These are phyloP conservation scores for Zoanthus sociatus DNA, from an alignment of 92 coral and sea anemone genomes.

Conservation along the genomic window DNA sequence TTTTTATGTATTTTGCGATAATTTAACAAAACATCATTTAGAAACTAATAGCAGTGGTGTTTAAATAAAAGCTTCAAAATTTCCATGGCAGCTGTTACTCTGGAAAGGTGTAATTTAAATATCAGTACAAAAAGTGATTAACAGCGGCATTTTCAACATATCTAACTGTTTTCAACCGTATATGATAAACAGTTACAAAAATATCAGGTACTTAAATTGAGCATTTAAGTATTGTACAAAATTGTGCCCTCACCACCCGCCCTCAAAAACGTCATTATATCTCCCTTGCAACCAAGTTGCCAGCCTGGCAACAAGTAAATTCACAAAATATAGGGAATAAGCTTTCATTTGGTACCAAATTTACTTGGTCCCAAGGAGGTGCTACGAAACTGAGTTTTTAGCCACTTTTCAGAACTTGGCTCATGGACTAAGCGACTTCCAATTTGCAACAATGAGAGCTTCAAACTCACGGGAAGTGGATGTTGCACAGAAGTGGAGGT, in stretches of 20 bases:
- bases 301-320: too few species aligned
- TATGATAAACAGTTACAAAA: neutral
- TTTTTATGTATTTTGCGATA: neutral
- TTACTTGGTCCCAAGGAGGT: too few species aligned
- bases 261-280: neutral
- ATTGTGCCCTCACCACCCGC: neutral
- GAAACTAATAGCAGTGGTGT: neutral
- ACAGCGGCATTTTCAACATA: neutral
- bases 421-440: too few species aligned
- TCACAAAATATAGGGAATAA: too few species aligned
- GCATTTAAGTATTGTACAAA: neutral
- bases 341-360: too few species aligned
- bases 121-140: neutral
- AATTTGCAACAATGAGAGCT: too few species aligned
- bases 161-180: neutral
- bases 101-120: neutral
- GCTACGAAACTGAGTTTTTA: too few species aligned
- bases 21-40: neutral
- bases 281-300: too few species aligned
- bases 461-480: too few species aligned
- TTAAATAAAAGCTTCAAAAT: neutral
- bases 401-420: too few species aligned
- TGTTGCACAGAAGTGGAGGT: too few species aligned
- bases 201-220: neutral
- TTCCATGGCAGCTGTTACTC: conserved; percentile 3